phyloP scores from a whole-genome alignment of 1,140 invertebrate genomes.

The Lepidostoma basale region DNA sequence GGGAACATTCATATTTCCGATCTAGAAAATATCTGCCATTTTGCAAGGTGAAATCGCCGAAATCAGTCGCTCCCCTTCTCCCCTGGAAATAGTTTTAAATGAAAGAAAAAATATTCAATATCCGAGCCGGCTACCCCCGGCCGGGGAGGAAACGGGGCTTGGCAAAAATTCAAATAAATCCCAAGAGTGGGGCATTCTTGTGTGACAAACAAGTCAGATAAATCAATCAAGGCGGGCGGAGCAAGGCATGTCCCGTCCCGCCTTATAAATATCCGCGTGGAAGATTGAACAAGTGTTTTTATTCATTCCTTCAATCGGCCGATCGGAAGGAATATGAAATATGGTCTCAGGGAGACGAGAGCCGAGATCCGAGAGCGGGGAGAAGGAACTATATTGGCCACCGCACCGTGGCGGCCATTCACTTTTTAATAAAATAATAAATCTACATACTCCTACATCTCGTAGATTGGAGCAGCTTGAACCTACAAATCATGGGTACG shows the following conservation, averaged over 20 bases:
- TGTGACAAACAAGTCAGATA: slow-evolving; percentile 64
- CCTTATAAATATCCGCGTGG: slow-evolving; percentile 40
- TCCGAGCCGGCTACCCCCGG: slow-evolving; percentile 47
- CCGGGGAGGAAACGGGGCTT: slow-evolving; percentile 48
- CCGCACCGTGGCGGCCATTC: not conserved
- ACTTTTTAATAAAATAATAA: slow-evolving; percentile 25
- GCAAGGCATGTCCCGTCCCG: slow-evolving; percentile 30
- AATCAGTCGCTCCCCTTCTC: not conserved
- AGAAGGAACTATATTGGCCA: not conserved
- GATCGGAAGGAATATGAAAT: slow-evolving; percentile 18
- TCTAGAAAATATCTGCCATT: slow-evolving; percentile 33
- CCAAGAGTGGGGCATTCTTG: slow-evolving; percentile 41
- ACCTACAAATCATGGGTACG: too few species aligned
- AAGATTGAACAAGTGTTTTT: slow-evolving; percentile 45
- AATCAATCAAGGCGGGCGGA: slow-evolving; percentile 62
- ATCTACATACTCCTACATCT: too few species aligned
- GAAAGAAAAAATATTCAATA: slow-evolving; percentile 45
- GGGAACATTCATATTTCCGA: slow-evolving; percentile 19
- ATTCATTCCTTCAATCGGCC: slow-evolving; percentile 24
- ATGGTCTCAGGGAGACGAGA: not conserved
- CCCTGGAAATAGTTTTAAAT: slow-evolving; percentile 28
- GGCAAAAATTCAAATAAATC: slow-evolving; percentile 64
- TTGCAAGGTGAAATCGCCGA: slow-evolving; percentile 41
- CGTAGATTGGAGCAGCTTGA: too few species aligned
- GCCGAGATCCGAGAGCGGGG: not conserved